Conservation (phyloP, 2,888 invertebrate genomes). For the Palloptera scutellata region DNA sequence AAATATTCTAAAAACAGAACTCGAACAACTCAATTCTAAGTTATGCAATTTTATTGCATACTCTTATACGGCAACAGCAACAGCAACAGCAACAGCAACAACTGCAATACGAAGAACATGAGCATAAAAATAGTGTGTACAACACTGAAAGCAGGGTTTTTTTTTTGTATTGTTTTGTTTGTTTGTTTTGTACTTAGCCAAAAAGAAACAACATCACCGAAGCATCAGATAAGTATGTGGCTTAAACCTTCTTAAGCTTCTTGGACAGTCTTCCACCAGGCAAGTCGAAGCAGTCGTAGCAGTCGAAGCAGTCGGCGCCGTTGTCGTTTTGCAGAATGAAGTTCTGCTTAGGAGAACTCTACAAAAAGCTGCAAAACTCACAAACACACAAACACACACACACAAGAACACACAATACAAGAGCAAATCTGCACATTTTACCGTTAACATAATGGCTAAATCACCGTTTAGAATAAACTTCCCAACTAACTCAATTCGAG, state of each 20-base stretch:
- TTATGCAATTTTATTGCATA: conserved; percentile 11
- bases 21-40: conserved; percentile 7
- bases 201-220: not conserved
- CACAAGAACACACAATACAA: not conserved
- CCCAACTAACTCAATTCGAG: not conserved
- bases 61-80: too few species aligned
- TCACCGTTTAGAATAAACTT: conserved; percentile 21
- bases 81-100: not conserved
- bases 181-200: not conserved
- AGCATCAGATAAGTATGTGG: not conserved
- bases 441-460: conserved; percentile 33
- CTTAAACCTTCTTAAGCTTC: too few species aligned
- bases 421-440: conserved; percentile 22
- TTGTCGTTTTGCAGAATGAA: not conserved
- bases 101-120: not conserved
- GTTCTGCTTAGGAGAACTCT: not conserved
- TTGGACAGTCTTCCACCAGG: too few species aligned
- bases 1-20: not conserved
- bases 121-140: conserved; percentile 4
- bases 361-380: too few species aligned
- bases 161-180: too few species aligned
- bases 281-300: too few species aligned
- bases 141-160: not conserved
- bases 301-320: not conserved
- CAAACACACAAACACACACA: not conserved